Evolutionary conservation across 2,888 invertebrate species (phyloP), one percentile per base, ranked within the genome.

Genomic region (Zeuzera pyrina): DNA sequence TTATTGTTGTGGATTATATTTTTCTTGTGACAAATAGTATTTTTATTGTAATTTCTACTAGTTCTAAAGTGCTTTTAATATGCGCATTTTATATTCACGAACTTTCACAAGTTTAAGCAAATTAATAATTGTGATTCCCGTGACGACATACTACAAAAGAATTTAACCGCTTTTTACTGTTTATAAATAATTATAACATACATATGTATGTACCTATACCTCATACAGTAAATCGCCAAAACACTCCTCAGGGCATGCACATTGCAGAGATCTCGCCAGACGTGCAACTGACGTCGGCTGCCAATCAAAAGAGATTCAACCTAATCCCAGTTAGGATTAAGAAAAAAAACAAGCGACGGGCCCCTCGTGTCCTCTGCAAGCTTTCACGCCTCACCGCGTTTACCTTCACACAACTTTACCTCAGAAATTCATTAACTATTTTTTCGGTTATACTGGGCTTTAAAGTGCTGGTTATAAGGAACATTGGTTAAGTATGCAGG

Each of bases 301-400:
- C 79, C 81, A 79, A 73, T 83, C 81, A 81, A 74, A 77, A 64
- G 68, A 73, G 68, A 76, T 78, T 78, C 74, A 66, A 65, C 69
- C 73, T 81, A 79, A 83, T 79, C 81, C 81, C 57, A 68, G 67
- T 66, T 67, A 65, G 79, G 81, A 79, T 81, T 79, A 78, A 68
- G 64, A 66, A 76, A 78, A 79, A 79, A 79, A n/a, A 79, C 66
- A 73, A 76, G 72, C 64, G 54, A 60, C 62, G 57, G 62, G 55
- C 74, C 72, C 74, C 77, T 73, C 71, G 46, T 64, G 73, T 73
- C 69, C 67, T 64, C 61, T 55, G 61, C 77, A 77, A 74, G 77
- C 74, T 70, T 74, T 71, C 68, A 71, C 58, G 81, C 79, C 67
- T 73, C 77, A 48, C 69, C 68, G 76, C 66, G n/a, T n/a, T 56